Percentiles rank a stretch among this genome's conserved stretches.
phyloP scores from a whole-genome alignment of 2,113 vertebrate species.

The Leptobrachium ailaonicum region DNA sequence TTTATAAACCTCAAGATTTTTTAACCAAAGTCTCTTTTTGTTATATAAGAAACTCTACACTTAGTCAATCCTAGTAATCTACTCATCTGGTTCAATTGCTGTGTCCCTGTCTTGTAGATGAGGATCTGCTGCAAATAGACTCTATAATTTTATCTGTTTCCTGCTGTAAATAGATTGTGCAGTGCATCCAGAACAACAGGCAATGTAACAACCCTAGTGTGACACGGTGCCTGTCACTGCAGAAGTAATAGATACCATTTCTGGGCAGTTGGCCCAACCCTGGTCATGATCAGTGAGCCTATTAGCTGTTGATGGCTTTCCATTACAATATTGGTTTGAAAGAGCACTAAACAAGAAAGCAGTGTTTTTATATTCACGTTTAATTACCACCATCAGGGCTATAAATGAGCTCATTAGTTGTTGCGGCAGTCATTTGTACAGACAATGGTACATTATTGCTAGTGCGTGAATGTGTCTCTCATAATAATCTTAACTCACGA shows the following conservation, averaged over 20 bases:
- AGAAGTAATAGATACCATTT: slow-evolving; percentile 67
- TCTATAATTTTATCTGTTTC: too few species aligned
- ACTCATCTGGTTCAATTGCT: too few species aligned
- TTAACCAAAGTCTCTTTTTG: too few species aligned
- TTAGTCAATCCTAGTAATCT: too few species aligned
- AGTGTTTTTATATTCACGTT: slow-evolving; percentile 73
- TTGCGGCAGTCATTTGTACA: slow-evolving; percentile 67
- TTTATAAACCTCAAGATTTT: too few species aligned
- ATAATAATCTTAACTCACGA: slow-evolving; percentile 22
- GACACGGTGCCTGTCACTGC: slow-evolving; percentile 58
- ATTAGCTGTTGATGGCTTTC: slow-evolving; percentile 69
- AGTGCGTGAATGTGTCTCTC: slow-evolving; percentile 52
- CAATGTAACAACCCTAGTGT: neutral
- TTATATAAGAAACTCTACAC: too few species aligned
- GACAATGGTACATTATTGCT: slow-evolving; percentile 62
- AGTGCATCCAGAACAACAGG: neutral
- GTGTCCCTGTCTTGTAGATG: too few species aligned
- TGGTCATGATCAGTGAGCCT: slow-evolving; percentile 67
- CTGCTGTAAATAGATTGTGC: too few species aligned
- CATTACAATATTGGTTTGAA: slow-evolving; percentile 71
- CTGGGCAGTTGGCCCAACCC: slow-evolving; percentile 65
- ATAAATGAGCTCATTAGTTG: slow-evolving; percentile 89
- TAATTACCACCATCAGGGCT: slow-evolving; percentile 86
- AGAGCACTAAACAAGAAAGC: slow-evolving; percentile 71
- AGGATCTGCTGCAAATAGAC: too few species aligned